phyloP scores from a whole-genome alignment of 2,797 vertebrate species.

The Syndactyla subalaris region DNA sequence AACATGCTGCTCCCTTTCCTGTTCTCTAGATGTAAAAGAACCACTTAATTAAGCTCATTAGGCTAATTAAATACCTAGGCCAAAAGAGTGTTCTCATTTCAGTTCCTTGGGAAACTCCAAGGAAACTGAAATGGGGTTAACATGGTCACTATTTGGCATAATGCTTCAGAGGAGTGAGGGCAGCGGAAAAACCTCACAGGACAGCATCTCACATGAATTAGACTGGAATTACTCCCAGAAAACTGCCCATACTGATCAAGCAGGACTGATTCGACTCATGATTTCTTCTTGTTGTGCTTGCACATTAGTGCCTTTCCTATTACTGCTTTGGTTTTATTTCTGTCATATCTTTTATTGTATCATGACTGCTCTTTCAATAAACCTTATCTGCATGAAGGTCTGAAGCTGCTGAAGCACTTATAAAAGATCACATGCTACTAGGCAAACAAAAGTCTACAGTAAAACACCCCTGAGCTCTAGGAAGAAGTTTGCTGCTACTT shows the following conservation, averaged over 20 bases:
- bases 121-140: neutral
- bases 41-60: conserved; percentile 37
- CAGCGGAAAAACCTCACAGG: neutral
- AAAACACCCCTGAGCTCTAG: neutral
- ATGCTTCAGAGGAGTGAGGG: neutral
- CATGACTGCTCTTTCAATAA: neutral
- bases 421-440: neutral
- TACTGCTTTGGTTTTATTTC: neutral
- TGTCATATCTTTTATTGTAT: neutral
- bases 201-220: neutral
- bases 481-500: neutral
- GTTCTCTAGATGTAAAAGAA: neutral
- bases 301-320: neutral
- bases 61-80: neutral
- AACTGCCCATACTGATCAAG: neutral
- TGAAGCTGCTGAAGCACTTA: neutral
- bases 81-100: neutral
- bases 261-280: neutral
- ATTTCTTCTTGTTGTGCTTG: neutral
- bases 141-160: neutral
- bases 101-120: neutral
- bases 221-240: neutral
- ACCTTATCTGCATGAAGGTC: neutral
- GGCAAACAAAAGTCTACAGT: neutral
- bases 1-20: neutral